Evolutionary conservation across 2,888 invertebrate genomes (phyloP), one percentile per base, ranked within the genome.

Genomic region (Leptothorax acervorum): DNA sequence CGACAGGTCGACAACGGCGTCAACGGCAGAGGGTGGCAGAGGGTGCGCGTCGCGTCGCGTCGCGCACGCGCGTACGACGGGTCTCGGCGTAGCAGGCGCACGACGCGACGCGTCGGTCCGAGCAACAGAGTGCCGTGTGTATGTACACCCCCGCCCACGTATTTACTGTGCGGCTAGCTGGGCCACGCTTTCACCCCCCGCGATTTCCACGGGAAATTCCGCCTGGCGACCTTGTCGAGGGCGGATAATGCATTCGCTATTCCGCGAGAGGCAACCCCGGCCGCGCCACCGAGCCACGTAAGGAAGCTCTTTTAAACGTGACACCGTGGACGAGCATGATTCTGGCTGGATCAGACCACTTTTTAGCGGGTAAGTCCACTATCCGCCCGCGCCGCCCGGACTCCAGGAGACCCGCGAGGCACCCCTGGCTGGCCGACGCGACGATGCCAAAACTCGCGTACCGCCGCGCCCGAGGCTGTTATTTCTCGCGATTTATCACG

Each of bases 321-420:
- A 86, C 78, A 89, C 66, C 87, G 91, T 87, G 88, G 91, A 89
- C 93, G 93, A 94, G 94, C 90, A 95, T 95, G 95, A 94, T 94
- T 94, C 93, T 94, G 90, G 94, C 94, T 93, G 95, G 95, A 94
- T 93, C 94, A 92, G 93, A 94, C 95, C 95, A 95, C 94, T 95
- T 93, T 91, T 93, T 94, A 87, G 93, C 94, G 95, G 95, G 95
- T 95, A 95, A 95, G 95, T 95, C 94, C 94, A 95, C 94, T 94
- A 89, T 87, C 45, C 42, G 12, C 6, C 35, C 35, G 35, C 35
- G 42, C 11, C 62, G 51, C 3, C 3, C 45, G 42, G 42, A 42
- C 42, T 23, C 23, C 23, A 23, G 12, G 48, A 45, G 45, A 42
- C 63, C 18, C 9, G 23, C 9, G 23, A 18, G 15, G 48, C 12